phyloP scores from a whole-genome alignment of 1,140 invertebrate species.

The Hestina assimilis region DNA sequence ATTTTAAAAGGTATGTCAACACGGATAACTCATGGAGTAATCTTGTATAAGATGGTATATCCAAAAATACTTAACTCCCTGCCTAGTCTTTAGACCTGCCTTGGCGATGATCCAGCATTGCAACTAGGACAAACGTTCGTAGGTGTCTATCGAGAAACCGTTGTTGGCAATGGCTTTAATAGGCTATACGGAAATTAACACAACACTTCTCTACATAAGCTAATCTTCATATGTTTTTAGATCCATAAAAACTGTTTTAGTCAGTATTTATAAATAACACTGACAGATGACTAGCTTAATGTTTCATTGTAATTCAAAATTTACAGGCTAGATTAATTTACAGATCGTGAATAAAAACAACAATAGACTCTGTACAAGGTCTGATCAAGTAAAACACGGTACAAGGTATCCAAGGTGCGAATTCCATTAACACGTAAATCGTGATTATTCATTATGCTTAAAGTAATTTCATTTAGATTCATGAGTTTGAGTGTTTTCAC shows the following conservation, averaged over 20 bases:
- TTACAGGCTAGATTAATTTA: too few relatives aligned
- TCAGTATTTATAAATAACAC: too few relatives aligned
- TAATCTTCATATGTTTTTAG: too few relatives aligned
- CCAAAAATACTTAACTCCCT: slow-evolving; percentile 14
- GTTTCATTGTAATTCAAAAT: too few relatives aligned
- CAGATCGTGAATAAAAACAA: not conserved
- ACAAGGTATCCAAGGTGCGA: slow-evolving; percentile 13
- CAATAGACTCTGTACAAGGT: too few relatives aligned
- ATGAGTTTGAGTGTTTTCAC: too few relatives aligned
- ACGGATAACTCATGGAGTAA: not conserved
- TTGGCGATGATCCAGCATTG: slow-evolving; percentile 61
- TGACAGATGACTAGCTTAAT: too few relatives aligned
- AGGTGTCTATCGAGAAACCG: slow-evolving; percentile 60
- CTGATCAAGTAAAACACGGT: not conserved
- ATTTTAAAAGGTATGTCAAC: not conserved
- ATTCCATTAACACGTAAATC: slow-evolving; percentile 24
- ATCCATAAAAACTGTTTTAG: too few relatives aligned
- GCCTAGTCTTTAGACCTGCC: slow-evolving; percentile 13
- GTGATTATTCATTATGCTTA: slow-evolving; percentile 4
- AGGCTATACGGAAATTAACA: slow-evolving; percentile 52
- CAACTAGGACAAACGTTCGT: slow-evolving; percentile 61
- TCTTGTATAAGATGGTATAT: not conserved
- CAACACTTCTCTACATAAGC: not conserved
- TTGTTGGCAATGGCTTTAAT: slow-evolving; percentile 68
- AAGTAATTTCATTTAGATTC: too few relatives aligned